A percentile compares a stretch with the other conserved stretches of the same genome.
phyloP scores from a whole-genome alignment of 2,113 vertebrate genomes.

The Anas platyrhynchos region DNA sequence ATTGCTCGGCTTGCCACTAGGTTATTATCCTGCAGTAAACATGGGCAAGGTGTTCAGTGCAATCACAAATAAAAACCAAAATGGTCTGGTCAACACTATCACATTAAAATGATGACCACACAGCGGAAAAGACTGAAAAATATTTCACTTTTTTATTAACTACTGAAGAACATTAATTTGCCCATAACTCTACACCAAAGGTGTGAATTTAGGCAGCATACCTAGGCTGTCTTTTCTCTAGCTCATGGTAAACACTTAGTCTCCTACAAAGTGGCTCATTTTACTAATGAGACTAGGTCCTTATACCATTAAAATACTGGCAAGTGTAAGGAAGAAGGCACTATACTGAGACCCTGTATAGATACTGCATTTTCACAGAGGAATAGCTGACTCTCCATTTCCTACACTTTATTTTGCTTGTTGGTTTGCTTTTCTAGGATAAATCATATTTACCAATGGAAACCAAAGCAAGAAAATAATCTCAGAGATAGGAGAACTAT shows the following conservation, averaged over 20 bases:
- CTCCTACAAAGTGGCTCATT: not conserved
- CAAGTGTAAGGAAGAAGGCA: not conserved
- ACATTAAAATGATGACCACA: not conserved
- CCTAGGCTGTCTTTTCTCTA: not conserved
- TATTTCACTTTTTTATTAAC: not conserved
- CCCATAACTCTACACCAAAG: not conserved
- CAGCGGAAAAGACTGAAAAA: not conserved
- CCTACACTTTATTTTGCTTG: not conserved
- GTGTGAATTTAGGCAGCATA: not conserved
- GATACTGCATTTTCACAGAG: not conserved
- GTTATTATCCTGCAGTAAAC: slow-evolving; percentile 26
- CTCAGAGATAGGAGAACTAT: not conserved
- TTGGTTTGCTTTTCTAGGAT: not conserved
- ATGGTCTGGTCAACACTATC: not conserved
- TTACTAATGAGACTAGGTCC: not conserved
- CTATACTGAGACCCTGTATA: not conserved
- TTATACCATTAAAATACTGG: not conserved
- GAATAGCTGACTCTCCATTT: not conserved
- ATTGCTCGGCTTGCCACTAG: slow-evolving; percentile 10
- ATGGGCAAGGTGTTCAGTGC: not conserved
- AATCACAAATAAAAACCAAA: slow-evolving; percentile 2
- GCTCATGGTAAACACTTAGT: not conserved
- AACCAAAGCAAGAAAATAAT: not conserved
- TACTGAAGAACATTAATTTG: not conserved
- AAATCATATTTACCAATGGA: not conserved